A percentile compares a stretch with the other conserved stretches of the same genome.
phyloP scores from a whole-genome alignment of 64 coral and sea anemone genomes.

The Montipora capricornis region DNA sequence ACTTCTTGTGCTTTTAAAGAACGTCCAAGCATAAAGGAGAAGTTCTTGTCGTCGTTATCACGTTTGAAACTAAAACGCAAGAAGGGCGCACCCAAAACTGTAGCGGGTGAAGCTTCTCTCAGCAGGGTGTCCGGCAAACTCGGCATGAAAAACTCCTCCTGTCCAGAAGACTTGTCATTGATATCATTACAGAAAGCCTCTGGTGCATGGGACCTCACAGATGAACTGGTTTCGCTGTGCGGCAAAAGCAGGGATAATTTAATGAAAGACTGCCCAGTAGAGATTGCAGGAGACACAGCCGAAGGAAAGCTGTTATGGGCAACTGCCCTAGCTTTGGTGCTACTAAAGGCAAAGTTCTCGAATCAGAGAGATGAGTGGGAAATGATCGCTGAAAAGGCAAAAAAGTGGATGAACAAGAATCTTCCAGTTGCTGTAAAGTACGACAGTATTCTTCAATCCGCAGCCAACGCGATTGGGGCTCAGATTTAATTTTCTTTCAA shows the following conservation, averaged over 20 bases:
- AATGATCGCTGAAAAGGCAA: constrained; percentile 58
- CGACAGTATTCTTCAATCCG: not conserved
- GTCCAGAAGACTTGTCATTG: not conserved
- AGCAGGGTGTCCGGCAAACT: no score
- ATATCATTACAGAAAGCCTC: constrained; percentile 62
- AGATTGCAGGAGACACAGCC: not conserved
- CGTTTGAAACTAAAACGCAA: no score
- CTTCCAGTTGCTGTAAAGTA: not conserved
- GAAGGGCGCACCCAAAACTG: no score
- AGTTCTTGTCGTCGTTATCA: no score
- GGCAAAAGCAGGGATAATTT: not conserved
- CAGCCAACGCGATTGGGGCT: not conserved
- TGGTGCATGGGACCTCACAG: constrained; percentile 61
- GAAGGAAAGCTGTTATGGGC: constrained; percentile 58
- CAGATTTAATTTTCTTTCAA: not conserved
- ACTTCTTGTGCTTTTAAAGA: no score
- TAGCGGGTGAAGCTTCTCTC: no score
- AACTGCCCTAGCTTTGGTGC: constrained; percentile 58
- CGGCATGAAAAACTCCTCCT: no score
- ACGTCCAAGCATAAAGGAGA: no score
- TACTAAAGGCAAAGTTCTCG: constrained; percentile 19
- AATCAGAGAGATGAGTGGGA: constrained; percentile 68
- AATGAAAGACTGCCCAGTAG: not conserved
- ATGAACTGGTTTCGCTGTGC: constrained; percentile 34
- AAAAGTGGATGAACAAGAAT: constrained; percentile 55